Evolutionary conservation across 37 sponge, comb jelly and placozoan species (phyloP).

Genomic region (Chondrosia reniformis): DNA sequence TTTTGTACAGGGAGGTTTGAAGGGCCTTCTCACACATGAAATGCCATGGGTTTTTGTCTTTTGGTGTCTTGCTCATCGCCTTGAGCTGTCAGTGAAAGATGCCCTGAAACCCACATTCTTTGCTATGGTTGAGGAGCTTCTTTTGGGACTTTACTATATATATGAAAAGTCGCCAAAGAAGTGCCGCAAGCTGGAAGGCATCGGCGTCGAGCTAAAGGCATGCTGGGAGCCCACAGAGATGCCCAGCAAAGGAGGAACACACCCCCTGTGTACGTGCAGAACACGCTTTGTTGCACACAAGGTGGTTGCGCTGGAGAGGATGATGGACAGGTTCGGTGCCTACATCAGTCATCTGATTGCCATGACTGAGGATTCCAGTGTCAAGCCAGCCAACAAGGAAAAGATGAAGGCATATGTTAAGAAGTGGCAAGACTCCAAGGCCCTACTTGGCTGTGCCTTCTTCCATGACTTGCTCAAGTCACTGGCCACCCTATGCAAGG

Average conservation of each 20-base stretch:
- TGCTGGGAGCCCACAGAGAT: constrained; percentile 44
- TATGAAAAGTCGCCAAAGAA: constrained; percentile 50
- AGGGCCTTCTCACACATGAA: constrained; percentile 28
- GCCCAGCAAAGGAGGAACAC: constrained; percentile 20
- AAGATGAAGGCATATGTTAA: constrained; percentile 43
- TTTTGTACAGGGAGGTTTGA: constrained; percentile 42
- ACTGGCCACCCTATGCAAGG: constrained; percentile 40
- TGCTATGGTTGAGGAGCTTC: constrained; percentile 32
- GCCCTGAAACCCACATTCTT: constrained; percentile 41
- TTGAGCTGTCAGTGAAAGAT: constrained; percentile 63
- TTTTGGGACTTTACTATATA: constrained; percentile 32
- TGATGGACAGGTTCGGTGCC: constrained; percentile 42
- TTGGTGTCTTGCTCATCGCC: constrained; percentile 68
- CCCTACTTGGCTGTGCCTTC: constrained; percentile 34
- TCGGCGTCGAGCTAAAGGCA: constrained; percentile 8
- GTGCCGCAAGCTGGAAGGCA: constrained; percentile 30
- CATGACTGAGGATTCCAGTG: constrained; percentile 11
- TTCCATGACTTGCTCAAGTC: constrained; percentile 51
- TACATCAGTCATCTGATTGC: constrained; percentile 34
- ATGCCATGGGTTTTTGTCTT: constrained; percentile 54
- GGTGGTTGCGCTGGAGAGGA: constrained; percentile 32
- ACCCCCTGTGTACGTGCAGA: constrained; percentile 44
- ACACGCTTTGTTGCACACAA: constrained; percentile 59
- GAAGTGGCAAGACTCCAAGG: constrained; percentile 27
- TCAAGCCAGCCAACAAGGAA: constrained; percentile 28